Conservation (phyloP, 2,113 vertebrate genomes). For the Eulemur rufifrons region DNA sequence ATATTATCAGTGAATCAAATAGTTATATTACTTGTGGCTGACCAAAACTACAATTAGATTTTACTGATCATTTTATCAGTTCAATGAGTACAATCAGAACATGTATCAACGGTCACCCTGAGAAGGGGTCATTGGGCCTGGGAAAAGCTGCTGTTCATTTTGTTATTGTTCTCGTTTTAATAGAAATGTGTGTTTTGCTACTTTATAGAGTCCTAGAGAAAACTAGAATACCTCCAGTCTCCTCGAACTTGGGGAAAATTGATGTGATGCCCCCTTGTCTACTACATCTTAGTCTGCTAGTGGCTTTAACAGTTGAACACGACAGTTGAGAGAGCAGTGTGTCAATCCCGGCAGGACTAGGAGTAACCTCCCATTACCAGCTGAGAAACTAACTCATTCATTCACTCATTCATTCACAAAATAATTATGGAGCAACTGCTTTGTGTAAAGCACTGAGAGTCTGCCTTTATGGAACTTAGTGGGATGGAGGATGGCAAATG, state of each 20-base stretch:
- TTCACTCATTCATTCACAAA: neutral
- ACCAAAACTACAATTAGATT: neutral
- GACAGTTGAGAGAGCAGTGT: neutral
- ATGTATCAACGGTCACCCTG: neutral
- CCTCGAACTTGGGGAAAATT: neutral
- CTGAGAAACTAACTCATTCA: neutral
- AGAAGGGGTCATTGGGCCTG: neutral
- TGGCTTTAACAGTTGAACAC: neutral
- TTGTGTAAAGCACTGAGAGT: neutral
- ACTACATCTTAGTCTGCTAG: neutral
- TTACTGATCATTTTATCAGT: neutral
- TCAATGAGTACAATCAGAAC: neutral
- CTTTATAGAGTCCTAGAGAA: neutral
- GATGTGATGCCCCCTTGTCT: neutral
- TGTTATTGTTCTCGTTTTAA: neutral
- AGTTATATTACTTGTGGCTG: neutral
- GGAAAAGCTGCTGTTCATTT: neutral
- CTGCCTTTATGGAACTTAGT: neutral
- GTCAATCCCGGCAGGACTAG: neutral
- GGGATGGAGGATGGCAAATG: neutral
- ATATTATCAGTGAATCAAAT: neutral
- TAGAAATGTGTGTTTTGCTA: neutral
- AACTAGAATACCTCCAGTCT: neutral
- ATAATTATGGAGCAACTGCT: neutral
- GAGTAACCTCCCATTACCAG: too few relatives aligned